Evolutionary conservation across 2,797 vertebrate genomes (phyloP).

Genomic region (Chrysocyon brachyurus): DNA sequence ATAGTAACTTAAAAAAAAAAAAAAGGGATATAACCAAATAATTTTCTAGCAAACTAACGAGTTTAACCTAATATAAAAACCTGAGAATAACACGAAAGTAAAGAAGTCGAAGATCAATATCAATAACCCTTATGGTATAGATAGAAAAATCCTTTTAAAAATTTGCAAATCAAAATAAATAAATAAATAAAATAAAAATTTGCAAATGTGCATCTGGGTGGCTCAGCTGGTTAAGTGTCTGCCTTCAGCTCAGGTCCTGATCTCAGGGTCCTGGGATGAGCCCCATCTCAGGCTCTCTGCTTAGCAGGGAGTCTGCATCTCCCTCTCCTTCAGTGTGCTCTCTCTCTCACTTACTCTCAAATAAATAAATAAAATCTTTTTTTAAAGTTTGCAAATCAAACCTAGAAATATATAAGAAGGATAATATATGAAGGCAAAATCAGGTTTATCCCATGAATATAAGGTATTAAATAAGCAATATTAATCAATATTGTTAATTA

Average conservation of each 20-base stretch:
- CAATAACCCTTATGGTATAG: not conserved
- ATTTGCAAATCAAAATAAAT: not conserved
- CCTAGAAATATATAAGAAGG: not conserved
- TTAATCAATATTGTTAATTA: not conserved
- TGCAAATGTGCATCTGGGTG: not conserved
- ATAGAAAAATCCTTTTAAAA: not conserved
- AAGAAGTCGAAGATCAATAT: not conserved
- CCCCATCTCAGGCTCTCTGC: not conserved
- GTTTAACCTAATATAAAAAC: constrained; percentile 23
- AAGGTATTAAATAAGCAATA: not conserved
- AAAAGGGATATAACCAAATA: not conserved
- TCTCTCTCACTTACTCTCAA: not conserved
- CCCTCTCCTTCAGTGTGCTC: not conserved
- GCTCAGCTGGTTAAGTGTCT: not conserved
- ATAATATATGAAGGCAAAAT: not conserved
- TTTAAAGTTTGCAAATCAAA: not conserved
- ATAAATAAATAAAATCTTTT: not conserved
- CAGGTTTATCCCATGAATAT: not conserved
- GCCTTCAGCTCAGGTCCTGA: not conserved
- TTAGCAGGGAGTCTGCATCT: not conserved
- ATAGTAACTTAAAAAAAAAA: not conserved
- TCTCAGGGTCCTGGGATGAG: not conserved
- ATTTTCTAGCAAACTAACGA: not conserved
- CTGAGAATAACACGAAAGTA: not conserved
- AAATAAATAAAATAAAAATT: not conserved